Percentiles rank a stretch among this genome's conserved stretches.
Evolutionary conservation across 2,113 vertebrate species (phyloP).

Genomic region (Ailurus styani): DNA sequence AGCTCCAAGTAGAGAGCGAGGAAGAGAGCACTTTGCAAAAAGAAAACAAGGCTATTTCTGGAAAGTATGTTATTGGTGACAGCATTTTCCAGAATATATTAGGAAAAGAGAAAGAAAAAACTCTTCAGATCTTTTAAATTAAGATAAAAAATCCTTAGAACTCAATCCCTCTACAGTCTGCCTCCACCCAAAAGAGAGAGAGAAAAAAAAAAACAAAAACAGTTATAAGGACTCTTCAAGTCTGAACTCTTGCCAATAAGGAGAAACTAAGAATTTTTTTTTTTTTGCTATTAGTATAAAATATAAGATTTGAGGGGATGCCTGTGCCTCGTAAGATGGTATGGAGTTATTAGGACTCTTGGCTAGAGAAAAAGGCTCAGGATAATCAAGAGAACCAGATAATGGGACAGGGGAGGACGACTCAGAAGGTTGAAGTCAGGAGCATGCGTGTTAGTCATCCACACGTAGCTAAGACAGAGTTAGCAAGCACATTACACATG

Average conservation of each 20-base stretch:
- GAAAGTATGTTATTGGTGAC: background rate
- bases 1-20: background rate
- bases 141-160: background rate
- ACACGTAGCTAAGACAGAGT: background rate
- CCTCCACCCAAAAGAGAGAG: background rate
- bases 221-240: background rate
- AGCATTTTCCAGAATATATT: background rate
- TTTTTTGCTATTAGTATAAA: background rate
- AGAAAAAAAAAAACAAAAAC: background rate
- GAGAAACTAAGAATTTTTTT: background rate
- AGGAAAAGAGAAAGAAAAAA: background rate
- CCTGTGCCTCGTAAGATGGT: background rate
- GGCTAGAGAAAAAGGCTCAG: background rate
- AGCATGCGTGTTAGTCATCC: too few relatives aligned
- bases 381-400: background rate
- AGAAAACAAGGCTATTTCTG: background rate
- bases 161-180: background rate
- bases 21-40: background rate
- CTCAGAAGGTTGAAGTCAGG: background rate
- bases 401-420: background rate
- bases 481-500: fast-evolving
- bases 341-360: background rate
- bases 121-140: background rate
- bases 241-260: background rate
- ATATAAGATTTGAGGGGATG: background rate